phyloP scores from a whole-genome alignment of 2,113 vertebrate genomes.

The Myiopsitta monachus region DNA sequence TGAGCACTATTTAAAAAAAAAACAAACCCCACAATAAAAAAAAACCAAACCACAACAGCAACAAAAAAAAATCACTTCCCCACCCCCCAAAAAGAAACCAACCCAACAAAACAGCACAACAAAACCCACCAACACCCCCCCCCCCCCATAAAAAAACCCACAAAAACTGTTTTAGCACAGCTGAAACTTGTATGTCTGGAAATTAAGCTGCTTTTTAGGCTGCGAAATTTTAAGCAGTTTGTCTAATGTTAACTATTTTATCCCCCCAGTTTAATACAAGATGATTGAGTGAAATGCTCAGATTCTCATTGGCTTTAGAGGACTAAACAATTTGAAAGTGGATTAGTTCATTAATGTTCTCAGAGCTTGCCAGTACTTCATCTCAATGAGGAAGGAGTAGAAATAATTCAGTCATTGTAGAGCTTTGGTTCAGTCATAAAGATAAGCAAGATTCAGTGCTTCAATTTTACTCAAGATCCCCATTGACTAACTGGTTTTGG shows the following conservation, averaged over 20 bases:
- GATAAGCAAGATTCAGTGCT: background rate
- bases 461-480: background rate
- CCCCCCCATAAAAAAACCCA: background rate
- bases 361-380: background rate
- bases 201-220: background rate
- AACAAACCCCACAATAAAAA: background rate
- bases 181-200: background rate
- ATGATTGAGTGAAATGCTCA: background rate
- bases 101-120: background rate
- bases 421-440: background rate
- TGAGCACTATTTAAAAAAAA: background rate
- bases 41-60: fast-evolving
- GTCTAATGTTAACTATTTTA: background rate
- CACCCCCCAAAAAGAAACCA: background rate
- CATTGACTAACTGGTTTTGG: background rate
- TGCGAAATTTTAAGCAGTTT: background rate
- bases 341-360: background rate
- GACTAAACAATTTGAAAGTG: background rate
- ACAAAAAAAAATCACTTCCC: background rate
- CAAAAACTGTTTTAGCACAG: background rate
- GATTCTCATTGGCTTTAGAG: background rate
- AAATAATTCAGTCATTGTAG: background rate
- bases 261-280: background rate
- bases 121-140: background rate
- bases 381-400: background rate